A percentile compares a stretch with the other conserved stretches of the same genome.
Evolutionary conservation across 2,797 vertebrate species (phyloP).

Genomic region (Paedocypris micromegethes): DNA sequence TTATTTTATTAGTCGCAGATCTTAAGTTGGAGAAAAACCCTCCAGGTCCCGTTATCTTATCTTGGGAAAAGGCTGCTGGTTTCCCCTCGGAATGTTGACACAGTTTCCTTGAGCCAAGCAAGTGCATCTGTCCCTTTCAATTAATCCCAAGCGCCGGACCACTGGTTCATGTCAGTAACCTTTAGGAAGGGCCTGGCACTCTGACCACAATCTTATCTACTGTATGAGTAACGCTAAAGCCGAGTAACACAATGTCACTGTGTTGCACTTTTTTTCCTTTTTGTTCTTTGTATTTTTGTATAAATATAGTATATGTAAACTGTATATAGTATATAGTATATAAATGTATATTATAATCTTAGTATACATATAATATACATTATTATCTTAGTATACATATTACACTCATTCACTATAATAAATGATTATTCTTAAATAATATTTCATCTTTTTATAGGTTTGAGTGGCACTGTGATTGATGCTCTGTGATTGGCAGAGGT

Average conservation of each 20-base stretch:
- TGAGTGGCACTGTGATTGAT: too few relatives aligned
- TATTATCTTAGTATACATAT: too few relatives aligned
- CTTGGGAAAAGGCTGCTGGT: constrained; percentile 46
- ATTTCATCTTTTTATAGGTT: too few relatives aligned
- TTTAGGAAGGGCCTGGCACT: constrained; percentile 32
- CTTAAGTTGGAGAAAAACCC: constrained; percentile 53
- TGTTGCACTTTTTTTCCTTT: neutral
- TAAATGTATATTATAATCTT: too few relatives aligned
- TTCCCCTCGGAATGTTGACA: constrained; percentile 43
- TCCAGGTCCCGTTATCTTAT: constrained; percentile 51
- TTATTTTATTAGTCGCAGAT: constrained; percentile 54
- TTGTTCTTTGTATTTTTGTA: neutral
- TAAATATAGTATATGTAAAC: too few relatives aligned
- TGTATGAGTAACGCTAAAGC: constrained; percentile 2
- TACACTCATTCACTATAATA: too few relatives aligned
- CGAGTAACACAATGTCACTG: neutral
- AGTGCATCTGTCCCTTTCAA: constrained; percentile 64
- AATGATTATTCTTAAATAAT: too few relatives aligned
- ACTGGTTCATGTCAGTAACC: constrained; percentile 61
- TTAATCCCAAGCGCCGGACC: constrained; percentile 56
- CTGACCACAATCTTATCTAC: constrained; percentile 5
- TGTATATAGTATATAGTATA: too few relatives aligned
- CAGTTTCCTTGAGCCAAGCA: constrained; percentile 48
- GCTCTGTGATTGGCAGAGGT: too few relatives aligned
- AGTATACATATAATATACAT: too few relatives aligned